A percentile compares a stretch with the other conserved stretches of the same genome.
Evolutionary conservation across 2,888 invertebrate species (phyloP).

Genomic region (Cryptosula pallasiana): DNA sequence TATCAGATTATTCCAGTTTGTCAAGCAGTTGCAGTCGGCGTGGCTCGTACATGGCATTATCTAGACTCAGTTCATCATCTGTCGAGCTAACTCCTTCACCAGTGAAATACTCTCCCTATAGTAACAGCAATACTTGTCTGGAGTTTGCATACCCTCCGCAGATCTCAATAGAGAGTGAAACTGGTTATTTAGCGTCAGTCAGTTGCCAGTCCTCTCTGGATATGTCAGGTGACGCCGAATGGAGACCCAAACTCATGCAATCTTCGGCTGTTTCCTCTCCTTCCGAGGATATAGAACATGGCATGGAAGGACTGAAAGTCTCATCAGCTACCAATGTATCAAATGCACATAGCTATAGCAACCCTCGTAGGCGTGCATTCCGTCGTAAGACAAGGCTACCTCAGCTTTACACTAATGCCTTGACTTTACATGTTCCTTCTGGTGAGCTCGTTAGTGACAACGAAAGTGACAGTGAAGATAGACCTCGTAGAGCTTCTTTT

Average conservation of each 20-base stretch:
- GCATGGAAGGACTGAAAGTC: too few species aligned
- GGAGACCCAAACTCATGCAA: background rate
- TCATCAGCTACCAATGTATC: background rate
- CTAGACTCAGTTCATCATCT: background rate
- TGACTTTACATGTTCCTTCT: slow-evolving; percentile 6
- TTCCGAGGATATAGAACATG: background rate
- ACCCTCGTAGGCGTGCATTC: background rate
- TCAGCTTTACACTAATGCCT: background rate
- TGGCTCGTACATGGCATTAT: background rate
- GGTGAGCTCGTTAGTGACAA: background rate
- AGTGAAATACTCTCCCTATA: background rate
- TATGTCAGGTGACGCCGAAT: background rate
- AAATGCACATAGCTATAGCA: background rate
- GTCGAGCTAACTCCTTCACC: slow-evolving; percentile 8
- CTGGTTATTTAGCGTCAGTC: background rate
- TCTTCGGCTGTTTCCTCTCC: background rate
- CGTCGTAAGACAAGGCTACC: background rate
- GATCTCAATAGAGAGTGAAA: background rate
- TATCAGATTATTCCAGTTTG: background rate
- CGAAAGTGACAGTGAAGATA: background rate
- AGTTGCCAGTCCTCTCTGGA: slow-evolving; percentile 9
- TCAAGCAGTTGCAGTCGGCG: background rate
- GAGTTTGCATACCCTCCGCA: background rate
- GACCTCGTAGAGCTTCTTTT: background rate
- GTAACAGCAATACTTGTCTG: background rate